A percentile compares a stretch with the other conserved stretches of the same genome.
phyloP scores from a whole-genome alignment of 2,888 invertebrate species.

The Itoplectis maculator region DNA sequence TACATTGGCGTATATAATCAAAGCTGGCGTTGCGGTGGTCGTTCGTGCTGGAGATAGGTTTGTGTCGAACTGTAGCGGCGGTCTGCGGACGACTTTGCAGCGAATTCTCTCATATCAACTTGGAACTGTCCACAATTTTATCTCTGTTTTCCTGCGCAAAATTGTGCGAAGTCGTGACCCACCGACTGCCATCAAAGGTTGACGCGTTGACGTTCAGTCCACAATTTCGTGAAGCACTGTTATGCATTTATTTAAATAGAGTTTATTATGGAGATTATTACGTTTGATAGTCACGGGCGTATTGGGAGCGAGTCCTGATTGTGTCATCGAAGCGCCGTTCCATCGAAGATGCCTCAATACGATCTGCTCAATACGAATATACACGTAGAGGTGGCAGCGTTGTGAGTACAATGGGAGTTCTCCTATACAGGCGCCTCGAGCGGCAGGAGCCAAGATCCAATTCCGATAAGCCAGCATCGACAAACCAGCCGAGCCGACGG shows the following conservation, averaged over 20 bases:
- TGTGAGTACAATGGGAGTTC: conserved; percentile 21
- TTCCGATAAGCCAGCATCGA: conserved; percentile 67
- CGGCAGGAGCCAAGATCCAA: conserved; percentile 61
- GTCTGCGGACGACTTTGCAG: no score
- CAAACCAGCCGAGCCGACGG: conserved; percentile 56
- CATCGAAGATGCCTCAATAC: conserved; percentile 5
- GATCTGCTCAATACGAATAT: conserved; percentile 7
- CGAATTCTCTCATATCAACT: no score
- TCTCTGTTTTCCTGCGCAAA: no score
- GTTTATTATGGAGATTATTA: background rate
- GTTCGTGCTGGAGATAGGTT: conserved; percentile 2
- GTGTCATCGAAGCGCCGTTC: background rate
- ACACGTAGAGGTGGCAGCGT: background rate
- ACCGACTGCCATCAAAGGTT: no score
- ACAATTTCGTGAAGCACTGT: no score
- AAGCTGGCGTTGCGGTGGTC: conserved; percentile 2
- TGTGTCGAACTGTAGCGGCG: no score
- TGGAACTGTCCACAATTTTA: no score
- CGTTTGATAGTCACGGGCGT: background rate
- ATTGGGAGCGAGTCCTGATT: conserved; percentile 21
- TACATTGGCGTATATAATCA: conserved; percentile 59
- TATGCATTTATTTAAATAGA: background rate
- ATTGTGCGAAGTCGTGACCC: no score
- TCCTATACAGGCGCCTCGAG: conserved; percentile 43
- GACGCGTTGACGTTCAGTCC: no score